Percentiles rank a stretch among this genome's conserved stretches.
phyloP scores from a whole-genome alignment of 2,888 invertebrate species.

The Lasioglossum pauxillum region DNA sequence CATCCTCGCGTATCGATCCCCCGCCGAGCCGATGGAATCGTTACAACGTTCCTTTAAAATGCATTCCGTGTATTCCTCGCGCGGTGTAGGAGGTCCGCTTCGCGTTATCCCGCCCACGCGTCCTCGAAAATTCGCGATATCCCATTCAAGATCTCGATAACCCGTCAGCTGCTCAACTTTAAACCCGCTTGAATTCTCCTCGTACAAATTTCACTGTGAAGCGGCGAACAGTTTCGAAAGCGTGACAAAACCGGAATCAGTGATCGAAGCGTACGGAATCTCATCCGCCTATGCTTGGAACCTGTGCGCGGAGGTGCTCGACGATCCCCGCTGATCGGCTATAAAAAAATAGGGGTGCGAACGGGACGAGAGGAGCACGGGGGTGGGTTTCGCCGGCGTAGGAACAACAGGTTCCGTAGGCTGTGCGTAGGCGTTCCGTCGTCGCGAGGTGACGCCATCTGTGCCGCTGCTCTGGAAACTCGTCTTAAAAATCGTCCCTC shows the following conservation, averaged over 20 bases:
- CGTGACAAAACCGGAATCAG: background rate
- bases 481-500: conserved; percentile 80
- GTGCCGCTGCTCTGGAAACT: conserved; percentile 74
- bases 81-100: no score
- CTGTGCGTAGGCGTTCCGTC: conserved; percentile 29
- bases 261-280: conserved; percentile 4
- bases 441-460: conserved; percentile 78
- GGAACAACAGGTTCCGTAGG: conserved; percentile 42
- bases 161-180: background rate
- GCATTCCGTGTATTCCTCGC: conserved; percentile 9
- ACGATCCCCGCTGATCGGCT: background rate
- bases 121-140: background rate
- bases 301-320: background rate
- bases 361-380: background rate
- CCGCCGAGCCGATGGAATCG: conserved; percentile 30
- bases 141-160: background rate
- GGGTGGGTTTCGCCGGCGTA: background rate
- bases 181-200: background rate
- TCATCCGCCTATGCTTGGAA: background rate
- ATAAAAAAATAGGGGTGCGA: background rate
- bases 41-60: conserved; percentile 40
- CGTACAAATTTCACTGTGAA: background rate
- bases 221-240: background rate
- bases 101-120: background rate
- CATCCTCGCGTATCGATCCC: conserved; percentile 45